A percentile compares a stretch with the other conserved stretches of the same genome.
Conservation (phyloP, 2,113 vertebrate species). For the Hemichromis elongatus region DNA sequence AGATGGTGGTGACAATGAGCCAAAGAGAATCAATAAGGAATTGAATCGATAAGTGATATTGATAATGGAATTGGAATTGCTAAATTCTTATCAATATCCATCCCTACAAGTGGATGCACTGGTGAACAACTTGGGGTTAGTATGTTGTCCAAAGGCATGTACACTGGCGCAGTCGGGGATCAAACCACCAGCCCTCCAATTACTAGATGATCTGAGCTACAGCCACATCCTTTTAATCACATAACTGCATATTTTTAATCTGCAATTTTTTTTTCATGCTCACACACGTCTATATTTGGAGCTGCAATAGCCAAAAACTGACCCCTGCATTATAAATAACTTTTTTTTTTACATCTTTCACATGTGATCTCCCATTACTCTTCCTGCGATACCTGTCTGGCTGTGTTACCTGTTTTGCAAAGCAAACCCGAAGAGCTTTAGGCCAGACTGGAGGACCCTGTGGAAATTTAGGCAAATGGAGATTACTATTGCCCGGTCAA, state of each 20-base stretch:
- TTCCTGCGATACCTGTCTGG: not conserved
- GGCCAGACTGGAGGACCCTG: not conserved
- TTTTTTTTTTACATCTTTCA: not conserved
- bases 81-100: too few relatives aligned
- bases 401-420: not conserved
- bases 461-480: slow-evolving; percentile 4
- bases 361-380: not conserved
- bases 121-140: too few relatives aligned
- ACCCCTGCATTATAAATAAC: not conserved
- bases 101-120: too few relatives aligned
- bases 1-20: too few relatives aligned
- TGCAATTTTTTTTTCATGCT: not conserved
- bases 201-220: too few relatives aligned
- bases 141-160: too few relatives aligned
- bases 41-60: too few relatives aligned
- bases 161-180: too few relatives aligned
- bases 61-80: too few relatives aligned
- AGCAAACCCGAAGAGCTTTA: not conserved
- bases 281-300: not conserved
- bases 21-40: too few relatives aligned
- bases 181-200: too few relatives aligned
- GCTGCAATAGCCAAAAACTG: not conserved
- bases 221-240: too few relatives aligned
- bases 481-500: slow-evolving; percentile 29
- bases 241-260: not conserved